A percentile compares a stretch with the other conserved stretches of the same genome.
phyloP scores from a whole-genome alignment of 2,113 vertebrate species.

The Propithecus coquereli region DNA sequence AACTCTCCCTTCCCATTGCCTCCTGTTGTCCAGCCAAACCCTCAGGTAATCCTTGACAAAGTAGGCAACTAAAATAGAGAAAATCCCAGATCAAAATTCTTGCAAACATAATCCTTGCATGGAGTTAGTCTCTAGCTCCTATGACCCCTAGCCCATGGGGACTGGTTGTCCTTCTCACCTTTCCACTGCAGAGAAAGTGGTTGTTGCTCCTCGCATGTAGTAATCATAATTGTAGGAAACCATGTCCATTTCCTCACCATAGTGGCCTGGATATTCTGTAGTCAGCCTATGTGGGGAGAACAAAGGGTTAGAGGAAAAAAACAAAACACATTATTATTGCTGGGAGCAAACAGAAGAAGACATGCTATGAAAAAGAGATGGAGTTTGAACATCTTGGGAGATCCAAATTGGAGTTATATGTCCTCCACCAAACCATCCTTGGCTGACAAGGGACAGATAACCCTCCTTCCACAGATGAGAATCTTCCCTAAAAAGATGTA shows the following conservation, averaged over 20 bases:
- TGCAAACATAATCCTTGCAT: not conserved
- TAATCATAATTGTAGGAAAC: conserved; percentile 91
- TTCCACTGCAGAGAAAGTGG: conserved; percentile 94
- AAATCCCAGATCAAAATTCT: not conserved
- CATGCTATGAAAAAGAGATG: not conserved
- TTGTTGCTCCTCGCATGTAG: conserved; percentile 95
- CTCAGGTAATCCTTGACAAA: not conserved
- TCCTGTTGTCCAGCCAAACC: not conserved
- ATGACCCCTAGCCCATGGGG: rapidly evolving
- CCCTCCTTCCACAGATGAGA: not conserved
- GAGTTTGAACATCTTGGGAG: not conserved
- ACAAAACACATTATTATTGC: not conserved
- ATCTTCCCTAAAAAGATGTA: not conserved
- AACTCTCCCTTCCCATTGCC: not conserved
- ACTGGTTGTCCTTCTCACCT: conserved; percentile 85
- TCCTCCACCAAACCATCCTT: not conserved
- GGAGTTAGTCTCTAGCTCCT: too few relatives aligned
- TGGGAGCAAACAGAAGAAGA: not conserved
- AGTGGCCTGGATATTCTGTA: conserved; percentile 88
- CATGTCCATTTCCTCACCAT: conserved; percentile 94
- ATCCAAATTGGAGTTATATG: too few relatives aligned
- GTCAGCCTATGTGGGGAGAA: conserved; percentile 87
- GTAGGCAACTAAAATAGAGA: not conserved
- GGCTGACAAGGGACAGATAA: not conserved
- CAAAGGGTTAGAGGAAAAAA: not conserved